Evolutionary conservation across 2,797 vertebrate species (phyloP).

Genomic region (Anguilla pacifica): DNA sequence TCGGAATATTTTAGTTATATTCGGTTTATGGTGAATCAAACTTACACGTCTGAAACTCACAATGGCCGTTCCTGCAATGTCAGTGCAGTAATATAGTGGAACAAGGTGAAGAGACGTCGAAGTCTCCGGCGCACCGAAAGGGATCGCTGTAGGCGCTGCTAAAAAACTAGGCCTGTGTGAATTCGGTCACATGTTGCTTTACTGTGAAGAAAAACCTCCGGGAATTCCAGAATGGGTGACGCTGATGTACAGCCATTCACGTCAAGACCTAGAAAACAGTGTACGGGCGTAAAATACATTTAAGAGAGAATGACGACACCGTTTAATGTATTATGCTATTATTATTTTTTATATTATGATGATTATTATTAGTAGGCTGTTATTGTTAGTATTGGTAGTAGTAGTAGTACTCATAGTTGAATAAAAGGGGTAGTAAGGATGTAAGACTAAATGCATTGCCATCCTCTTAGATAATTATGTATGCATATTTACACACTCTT

Average conservation of each 20-base stretch:
- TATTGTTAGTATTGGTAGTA: background rate
- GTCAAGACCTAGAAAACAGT: conserved; percentile 44
- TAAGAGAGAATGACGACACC: conserved; percentile 37
- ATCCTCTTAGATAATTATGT: background rate
- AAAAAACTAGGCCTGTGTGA: conserved; percentile 65
- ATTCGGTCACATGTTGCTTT: conserved; percentile 60
- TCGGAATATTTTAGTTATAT: background rate
- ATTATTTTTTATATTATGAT: conserved; percentile 5
- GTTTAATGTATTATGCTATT: conserved; percentile 1
- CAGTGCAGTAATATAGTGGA: background rate
- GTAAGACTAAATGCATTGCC: background rate
- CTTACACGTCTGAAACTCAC: conserved; percentile 8
- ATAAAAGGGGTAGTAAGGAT: background rate
- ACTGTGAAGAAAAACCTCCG: conserved; percentile 63
- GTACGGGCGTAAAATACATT: conserved; percentile 22
- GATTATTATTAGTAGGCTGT: background rate
- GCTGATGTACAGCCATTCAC: conserved; percentile 62
- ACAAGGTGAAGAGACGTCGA: conserved; percentile 58
- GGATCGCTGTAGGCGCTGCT: conserved; percentile 82
- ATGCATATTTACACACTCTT: background rate
- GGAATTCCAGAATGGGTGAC: conserved; percentile 68
- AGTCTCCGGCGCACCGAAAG: conserved; percentile 76
- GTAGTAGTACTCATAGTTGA: background rate
- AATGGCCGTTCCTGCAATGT: conserved; percentile 12
- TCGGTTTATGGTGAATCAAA: background rate